phyloP scores from a whole-genome alignment of 1,140 invertebrate species.

The Drosophila truncata region DNA sequence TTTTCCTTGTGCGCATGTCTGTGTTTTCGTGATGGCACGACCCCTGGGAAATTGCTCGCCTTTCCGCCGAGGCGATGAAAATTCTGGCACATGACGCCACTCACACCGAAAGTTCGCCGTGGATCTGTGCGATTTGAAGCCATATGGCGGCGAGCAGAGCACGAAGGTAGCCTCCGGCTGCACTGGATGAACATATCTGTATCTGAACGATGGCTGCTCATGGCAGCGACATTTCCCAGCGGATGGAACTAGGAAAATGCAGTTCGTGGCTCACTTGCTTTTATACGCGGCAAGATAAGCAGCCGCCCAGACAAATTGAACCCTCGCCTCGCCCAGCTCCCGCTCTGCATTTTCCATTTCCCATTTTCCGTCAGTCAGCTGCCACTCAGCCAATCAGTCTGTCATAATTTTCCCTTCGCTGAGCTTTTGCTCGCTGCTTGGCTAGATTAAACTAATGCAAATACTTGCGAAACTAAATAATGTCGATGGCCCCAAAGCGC shows the following conservation, averaged over 20 bases:
- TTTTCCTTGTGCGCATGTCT: conserved; percentile 61
- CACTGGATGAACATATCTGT: conserved; percentile 14
- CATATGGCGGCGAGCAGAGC: conserved; percentile 12
- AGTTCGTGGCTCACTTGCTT: conserved; percentile 57
- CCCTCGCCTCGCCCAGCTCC: neutral
- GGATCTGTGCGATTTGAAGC: conserved; percentile 14
- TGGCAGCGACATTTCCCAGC: conserved; percentile 4
- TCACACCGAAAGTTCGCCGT: conserved; percentile 35
- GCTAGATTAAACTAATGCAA: conserved; percentile 30
- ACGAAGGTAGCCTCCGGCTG: neutral
- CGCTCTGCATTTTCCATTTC: conserved; percentile 7
- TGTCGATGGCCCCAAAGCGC: conserved; percentile 3
- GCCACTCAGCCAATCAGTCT: conserved; percentile 22
- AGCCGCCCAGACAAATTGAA: conserved; percentile 48
- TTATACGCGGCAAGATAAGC: conserved; percentile 57
- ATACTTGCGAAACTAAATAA: conserved; percentile 44
- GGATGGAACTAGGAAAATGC: conserved; percentile 16
- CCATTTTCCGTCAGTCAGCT: conserved; percentile 7
- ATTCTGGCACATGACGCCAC: conserved; percentile 48
- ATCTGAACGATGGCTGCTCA: conserved; percentile 34
- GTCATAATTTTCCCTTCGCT: conserved; percentile 66
- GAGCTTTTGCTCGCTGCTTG: conserved; percentile 31
- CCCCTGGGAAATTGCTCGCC: conserved; percentile 29
- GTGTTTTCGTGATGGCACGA: conserved; percentile 34
- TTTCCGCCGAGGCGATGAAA: conserved; percentile 34